Conservation (phyloP, 2,797 vertebrate species). For the Ciconia nigra region DNA sequence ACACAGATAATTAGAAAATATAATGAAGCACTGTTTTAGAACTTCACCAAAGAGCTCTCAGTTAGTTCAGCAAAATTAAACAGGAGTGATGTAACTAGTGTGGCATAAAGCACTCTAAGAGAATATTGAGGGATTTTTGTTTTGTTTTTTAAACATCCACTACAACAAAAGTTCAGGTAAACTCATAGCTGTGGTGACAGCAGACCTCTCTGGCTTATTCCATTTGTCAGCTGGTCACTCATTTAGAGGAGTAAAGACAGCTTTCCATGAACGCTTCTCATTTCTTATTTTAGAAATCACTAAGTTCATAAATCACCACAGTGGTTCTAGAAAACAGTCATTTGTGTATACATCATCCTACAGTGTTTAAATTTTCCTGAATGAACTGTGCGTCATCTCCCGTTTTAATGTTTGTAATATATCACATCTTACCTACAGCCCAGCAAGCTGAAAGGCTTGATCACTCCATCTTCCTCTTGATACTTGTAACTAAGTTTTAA, state of each 20-base stretch:
- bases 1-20: not conserved
- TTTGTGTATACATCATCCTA: not conserved
- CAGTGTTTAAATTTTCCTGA: not conserved
- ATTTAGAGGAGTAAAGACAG: not conserved
- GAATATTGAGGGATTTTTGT: not conserved
- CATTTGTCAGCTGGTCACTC: not conserved
- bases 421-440: not conserved
- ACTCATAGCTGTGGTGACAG: not conserved
- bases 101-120: not conserved
- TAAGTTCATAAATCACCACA: not conserved
- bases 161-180: not conserved
- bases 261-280: not conserved
- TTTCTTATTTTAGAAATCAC: not conserved
- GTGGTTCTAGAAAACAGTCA: not conserved
- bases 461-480: not conserved
- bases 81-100: not conserved
- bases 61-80: slow-evolving; percentile 7
- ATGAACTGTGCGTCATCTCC: not conserved
- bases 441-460: not conserved
- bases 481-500: not conserved
- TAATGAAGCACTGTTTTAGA: not conserved
- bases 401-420: not conserved
- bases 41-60: not conserved
- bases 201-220: not conserved
- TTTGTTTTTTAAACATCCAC: not conserved